A percentile compares a stretch with the other conserved stretches of the same genome.
Evolutionary conservation across 2,888 invertebrate species (phyloP).

Genomic region (Amblyjoppa fuscipennis): DNA sequence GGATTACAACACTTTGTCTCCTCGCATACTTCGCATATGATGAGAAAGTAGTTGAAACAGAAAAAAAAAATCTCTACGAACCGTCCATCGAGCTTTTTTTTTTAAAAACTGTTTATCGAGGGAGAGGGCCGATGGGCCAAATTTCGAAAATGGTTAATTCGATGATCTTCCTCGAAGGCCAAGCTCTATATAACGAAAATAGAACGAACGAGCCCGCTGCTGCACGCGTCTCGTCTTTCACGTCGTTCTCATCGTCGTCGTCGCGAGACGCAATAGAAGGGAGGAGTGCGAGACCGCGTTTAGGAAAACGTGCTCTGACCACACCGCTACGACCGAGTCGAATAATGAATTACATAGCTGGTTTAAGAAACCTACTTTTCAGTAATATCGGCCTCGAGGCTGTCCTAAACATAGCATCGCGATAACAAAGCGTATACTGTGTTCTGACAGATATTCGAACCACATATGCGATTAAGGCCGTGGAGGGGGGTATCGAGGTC

Average conservation of each 20-base stretch:
- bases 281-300: conserved; percentile 29
- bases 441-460: not conserved
- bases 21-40: not conserved
- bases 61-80: not conserved
- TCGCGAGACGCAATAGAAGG: conserved; percentile 43
- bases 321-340: conserved; percentile 44
- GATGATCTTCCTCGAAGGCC: conserved; percentile 59
- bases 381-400: conserved; percentile 3
- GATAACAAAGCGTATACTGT: not conserved
- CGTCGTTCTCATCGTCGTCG: conserved; percentile 28
- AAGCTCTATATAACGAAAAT: conserved; percentile 60
- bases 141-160: conserved; percentile 45
- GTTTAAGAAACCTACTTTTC: conserved; percentile 19
- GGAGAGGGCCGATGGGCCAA: conserved; percentile 36
- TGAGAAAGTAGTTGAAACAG: not conserved
- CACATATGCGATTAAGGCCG: not conserved
- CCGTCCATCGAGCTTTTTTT: not conserved
- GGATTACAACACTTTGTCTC: not conserved
- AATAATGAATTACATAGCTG: conserved; percentile 54
- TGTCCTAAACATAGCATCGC: not conserved
- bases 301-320: conserved; percentile 47
- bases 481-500: no score
- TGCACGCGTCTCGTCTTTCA: conserved; percentile 23
- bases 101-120: not conserved
- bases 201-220: conserved; percentile 50